Percentiles rank a stretch among this genome's conserved stretches.
These are phyloP conservation scores for Tarsius wallacei DNA, from an alignment of 2,797 vertebrate species.

Conservation along the genomic window DNA sequence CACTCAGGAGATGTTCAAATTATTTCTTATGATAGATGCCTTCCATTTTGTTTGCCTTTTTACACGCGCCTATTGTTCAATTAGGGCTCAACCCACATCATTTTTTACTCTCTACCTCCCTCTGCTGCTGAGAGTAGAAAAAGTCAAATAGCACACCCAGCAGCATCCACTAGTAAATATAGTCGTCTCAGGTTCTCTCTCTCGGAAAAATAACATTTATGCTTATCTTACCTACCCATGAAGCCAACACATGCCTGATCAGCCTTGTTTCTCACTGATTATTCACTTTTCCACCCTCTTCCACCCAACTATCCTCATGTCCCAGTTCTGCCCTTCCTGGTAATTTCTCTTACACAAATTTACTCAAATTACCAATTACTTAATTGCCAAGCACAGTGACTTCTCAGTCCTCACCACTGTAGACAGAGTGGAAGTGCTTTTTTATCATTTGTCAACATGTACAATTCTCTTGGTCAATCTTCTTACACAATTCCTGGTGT, in stretches of 20 bases:
- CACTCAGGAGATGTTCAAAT: background rate
- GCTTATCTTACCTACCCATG: background rate
- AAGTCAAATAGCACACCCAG: background rate
- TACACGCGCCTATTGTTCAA: background rate
- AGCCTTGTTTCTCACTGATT: background rate
- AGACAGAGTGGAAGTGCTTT: background rate
- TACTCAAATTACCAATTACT: background rate
- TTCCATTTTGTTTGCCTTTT: background rate
- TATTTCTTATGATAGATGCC: background rate
- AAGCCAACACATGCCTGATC: background rate
- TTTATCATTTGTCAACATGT: background rate
- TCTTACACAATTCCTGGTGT: background rate
- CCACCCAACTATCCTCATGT: background rate
- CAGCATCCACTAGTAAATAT: no score
- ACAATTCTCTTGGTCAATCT: background rate
- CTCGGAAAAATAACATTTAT: background rate
- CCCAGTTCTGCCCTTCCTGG: background rate
- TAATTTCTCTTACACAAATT: background rate
- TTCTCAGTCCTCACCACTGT: background rate
- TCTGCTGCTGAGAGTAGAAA: slow-evolving; percentile 77
- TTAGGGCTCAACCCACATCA: no score
- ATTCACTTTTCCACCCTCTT: background rate
- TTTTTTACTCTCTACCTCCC: slow-evolving; percentile 83
- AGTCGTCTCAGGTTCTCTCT: background rate
- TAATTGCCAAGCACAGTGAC: background rate